Evolutionary conservation across 2,888 invertebrate genomes (phyloP).

Genomic region (Cerastoderma edule): DNA sequence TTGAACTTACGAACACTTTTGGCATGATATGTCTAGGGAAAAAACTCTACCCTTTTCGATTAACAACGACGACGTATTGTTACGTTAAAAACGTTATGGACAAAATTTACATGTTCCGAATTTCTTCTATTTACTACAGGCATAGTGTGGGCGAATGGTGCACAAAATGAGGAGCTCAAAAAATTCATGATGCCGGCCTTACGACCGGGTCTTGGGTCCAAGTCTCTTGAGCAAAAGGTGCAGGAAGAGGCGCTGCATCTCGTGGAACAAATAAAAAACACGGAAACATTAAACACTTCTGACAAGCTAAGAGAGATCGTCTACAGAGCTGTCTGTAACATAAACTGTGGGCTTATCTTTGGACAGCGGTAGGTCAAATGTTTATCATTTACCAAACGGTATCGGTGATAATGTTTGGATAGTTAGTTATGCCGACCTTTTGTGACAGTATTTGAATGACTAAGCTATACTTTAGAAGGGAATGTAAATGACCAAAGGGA

Average conservation of each 20-base stretch:
- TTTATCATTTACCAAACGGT: no score
- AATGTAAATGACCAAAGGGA: no score
- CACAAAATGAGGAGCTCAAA: constrained; percentile 35
- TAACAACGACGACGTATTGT: no score
- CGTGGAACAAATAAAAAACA: constrained; percentile 16
- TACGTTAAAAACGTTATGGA: no score
- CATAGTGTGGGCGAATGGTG: constrained; percentile 59
- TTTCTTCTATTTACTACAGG: constrained; percentile 32
- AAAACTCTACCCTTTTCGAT: no score
- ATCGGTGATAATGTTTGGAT: no score
- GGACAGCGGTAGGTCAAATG: constrained; percentile 46
- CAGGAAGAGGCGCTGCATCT: constrained; percentile 39
- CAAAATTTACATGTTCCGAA: no score
- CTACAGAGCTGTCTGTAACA: constrained; percentile 47
- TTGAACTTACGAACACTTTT: no score
- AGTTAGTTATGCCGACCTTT: no score
- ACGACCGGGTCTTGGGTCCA: constrained; percentile 36
- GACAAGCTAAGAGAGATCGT: constrained; percentile 34
- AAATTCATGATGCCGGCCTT: constrained; percentile 40
- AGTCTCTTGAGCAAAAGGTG: constrained; percentile 42
- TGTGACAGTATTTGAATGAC: no score
- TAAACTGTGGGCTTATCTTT: constrained; percentile 52
- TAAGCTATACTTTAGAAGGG: no score
- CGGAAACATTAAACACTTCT: constrained; percentile 25
- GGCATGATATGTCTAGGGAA: no score